Evolutionary conservation across 2,797 vertebrate species (phyloP), one percentile per base, ranked within the genome.

Genomic region (Pangasius djambal): DNA sequence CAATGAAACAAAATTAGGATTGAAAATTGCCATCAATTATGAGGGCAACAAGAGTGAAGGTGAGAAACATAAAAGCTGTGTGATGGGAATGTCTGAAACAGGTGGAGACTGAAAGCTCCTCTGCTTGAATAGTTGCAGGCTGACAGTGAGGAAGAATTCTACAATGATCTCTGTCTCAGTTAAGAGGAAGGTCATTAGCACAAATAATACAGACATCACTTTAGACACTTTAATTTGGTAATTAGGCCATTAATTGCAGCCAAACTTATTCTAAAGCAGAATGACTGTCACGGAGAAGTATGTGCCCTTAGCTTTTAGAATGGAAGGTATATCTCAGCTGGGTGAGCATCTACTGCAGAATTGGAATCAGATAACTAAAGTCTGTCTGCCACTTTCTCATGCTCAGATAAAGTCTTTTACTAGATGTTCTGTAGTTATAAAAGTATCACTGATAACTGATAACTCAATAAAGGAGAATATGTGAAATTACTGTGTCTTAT

Each of bases 211-310:
- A 92, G 86, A 90, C 89, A 79, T 90, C 90, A 92, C 85, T 89
- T 84, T 70, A 90, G 91, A 94, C 83, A 91, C 37, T 89, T 92
- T 92, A 90, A 94, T 92, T 92, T 91, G 87, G 85, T 89, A 89
- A 93, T 93, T 89, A 91, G 89, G 86, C 89, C 61, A 63, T 91
- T 90, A 92, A 89, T 87, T 92, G 92, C 87, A 92, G 89, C 88
- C 85, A 87, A 91, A 92, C 92, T 88, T 87, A 89, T 86, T 88
- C 67, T 63, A 87, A 55, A 69, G 87, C 87, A n/a, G 83, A 82
- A 70, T 83, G 89, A 86, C 69, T 85, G 74, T 74, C 86, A 18
- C 87, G n/a, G 37, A 83, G 31, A 89, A 85, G 81, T 48, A 61
- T 87, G 77, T 89, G 69, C 85, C 40, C 74, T 88, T 59, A 90